These are phyloP conservation scores for Hydrocynus forskahlii DNA, from an alignment of 2,797 vertebrate genomes.

Conservation along the genomic window DNA sequence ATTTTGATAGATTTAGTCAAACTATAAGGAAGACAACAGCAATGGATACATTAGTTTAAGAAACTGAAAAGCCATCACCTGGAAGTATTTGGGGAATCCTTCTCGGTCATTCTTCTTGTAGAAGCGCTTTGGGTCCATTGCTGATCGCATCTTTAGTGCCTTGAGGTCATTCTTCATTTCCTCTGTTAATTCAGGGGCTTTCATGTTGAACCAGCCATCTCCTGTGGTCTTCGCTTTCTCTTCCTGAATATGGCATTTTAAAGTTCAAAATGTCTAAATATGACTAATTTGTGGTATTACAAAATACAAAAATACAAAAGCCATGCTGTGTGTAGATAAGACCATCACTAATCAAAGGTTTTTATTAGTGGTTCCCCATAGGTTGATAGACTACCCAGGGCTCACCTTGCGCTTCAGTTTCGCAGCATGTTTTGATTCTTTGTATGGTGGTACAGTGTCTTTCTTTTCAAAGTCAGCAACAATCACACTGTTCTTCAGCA, in stretches of 20 bases:
- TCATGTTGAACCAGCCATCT: conserved; percentile 95
- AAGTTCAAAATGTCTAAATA: not conserved
- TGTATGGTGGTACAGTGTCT: conserved; percentile 85
- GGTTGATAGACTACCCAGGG: not conserved
- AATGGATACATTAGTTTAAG: too few species aligned
- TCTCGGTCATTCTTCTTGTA: conserved; percentile 98
- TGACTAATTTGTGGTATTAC: not conserved
- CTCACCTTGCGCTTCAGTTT: conserved; percentile 88
- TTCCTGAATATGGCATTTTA: conserved; percentile 68
- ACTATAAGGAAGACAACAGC: not conserved
- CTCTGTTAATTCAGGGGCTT: conserved; percentile 89
- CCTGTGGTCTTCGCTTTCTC: conserved; percentile 89
- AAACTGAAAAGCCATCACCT: conserved; percentile 75
- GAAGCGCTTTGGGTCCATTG: conserved; percentile 92
- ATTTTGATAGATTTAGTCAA: not conserved
- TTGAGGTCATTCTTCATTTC: conserved; percentile 92
- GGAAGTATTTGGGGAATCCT: conserved; percentile 93
- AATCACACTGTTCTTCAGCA: conserved; percentile 90
- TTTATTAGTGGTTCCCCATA: not conserved
- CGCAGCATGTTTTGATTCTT: conserved; percentile 81
- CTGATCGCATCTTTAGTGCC: conserved; percentile 90
- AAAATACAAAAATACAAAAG: not conserved
- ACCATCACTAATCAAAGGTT: not conserved
- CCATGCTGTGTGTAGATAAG: not conserved
- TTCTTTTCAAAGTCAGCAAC: conserved; percentile 93